phyloP scores from a whole-genome alignment of 1,140 invertebrate genomes.

The Fopius arisanus region DNA sequence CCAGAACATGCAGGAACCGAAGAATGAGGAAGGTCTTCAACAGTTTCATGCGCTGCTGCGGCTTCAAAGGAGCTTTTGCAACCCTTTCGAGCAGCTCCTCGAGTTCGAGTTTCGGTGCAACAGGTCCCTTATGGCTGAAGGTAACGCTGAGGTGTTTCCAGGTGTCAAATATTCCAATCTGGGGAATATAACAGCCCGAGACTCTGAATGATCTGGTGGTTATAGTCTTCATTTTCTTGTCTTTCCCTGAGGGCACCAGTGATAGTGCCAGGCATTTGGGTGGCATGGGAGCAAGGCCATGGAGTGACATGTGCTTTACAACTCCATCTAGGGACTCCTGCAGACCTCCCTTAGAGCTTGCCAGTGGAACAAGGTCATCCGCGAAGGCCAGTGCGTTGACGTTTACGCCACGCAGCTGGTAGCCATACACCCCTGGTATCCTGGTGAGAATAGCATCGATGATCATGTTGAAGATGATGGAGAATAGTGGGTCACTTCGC shows the following conservation, averaged over 20 bases:
- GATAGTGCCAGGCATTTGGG: conserved; percentile 48
- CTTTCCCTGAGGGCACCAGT: conserved; percentile 42
- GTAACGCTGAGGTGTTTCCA: conserved; percentile 52
- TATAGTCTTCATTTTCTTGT: conserved; percentile 44
- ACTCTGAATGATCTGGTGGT: conserved; percentile 7
- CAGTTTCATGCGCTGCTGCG: conserved; percentile 47
- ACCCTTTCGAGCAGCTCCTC: conserved; percentile 35
- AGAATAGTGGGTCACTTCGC: too few species aligned
- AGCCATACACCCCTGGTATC: too few species aligned
- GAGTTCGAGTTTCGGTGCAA: conserved; percentile 14
- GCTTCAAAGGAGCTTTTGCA: conserved; percentile 47
- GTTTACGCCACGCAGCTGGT: conserved; percentile 30
- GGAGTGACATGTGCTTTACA: not conserved
- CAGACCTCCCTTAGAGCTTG: conserved; percentile 38
- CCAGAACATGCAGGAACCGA: conserved; percentile 23
- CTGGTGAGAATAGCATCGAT: too few species aligned
- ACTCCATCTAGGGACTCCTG: conserved; percentile 11
- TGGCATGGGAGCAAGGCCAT: conserved; percentile 47
- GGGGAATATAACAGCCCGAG: not conserved
- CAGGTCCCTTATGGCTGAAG: conserved; percentile 40
- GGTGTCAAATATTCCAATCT: conserved; percentile 33
- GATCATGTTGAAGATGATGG: too few species aligned
- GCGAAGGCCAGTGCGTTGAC: conserved; percentile 52
- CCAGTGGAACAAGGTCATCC: conserved; percentile 54
- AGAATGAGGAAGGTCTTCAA: conserved; percentile 43